Percentiles rank a stretch among this genome's conserved stretches.
Evolutionary conservation across 2,888 invertebrate species (phyloP).

Genomic region (Linnaemya tessellans): DNA sequence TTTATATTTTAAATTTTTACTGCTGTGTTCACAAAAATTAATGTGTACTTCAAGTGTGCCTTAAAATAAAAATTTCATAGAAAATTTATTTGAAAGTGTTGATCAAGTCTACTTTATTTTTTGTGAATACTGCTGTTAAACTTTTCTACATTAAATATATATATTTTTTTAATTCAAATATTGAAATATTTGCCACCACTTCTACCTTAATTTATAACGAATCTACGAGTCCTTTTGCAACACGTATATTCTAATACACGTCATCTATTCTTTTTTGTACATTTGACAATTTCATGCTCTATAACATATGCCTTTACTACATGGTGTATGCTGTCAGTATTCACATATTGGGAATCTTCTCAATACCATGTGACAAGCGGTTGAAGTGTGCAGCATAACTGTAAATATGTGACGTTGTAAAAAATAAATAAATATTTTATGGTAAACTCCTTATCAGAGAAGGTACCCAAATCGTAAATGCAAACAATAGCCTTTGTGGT

Average conservation of each 20-base stretch:
- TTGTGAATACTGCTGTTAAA: too few relatives aligned
- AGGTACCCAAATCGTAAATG: constrained; percentile 7
- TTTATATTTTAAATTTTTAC: too few relatives aligned
- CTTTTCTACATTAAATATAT: too few relatives aligned
- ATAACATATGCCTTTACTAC: neutral
- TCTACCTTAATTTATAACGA: too few relatives aligned
- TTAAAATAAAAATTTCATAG: too few relatives aligned
- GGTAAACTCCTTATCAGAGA: neutral
- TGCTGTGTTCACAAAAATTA: too few relatives aligned
- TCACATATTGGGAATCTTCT: neutral
- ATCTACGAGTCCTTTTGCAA: too few relatives aligned
- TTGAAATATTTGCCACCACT: too few relatives aligned
- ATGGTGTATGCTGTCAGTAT: neutral
- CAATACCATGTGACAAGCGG: neutral
- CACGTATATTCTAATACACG: constrained; percentile 20
- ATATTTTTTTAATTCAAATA: too few relatives aligned
- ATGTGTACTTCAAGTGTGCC: too few relatives aligned
- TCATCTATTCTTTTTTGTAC: neutral
- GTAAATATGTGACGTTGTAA: constrained; percentile 54
- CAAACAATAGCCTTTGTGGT: constrained; percentile 47
- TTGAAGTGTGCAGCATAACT: constrained; percentile 12
- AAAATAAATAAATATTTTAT: constrained; percentile 28
- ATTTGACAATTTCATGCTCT: constrained; percentile 12
- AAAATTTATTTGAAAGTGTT: too few relatives aligned
- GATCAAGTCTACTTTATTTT: too few relatives aligned